Conservation (phyloP, 2,797 vertebrate genomes). For the Chaenodraco wilsoni region DNA sequence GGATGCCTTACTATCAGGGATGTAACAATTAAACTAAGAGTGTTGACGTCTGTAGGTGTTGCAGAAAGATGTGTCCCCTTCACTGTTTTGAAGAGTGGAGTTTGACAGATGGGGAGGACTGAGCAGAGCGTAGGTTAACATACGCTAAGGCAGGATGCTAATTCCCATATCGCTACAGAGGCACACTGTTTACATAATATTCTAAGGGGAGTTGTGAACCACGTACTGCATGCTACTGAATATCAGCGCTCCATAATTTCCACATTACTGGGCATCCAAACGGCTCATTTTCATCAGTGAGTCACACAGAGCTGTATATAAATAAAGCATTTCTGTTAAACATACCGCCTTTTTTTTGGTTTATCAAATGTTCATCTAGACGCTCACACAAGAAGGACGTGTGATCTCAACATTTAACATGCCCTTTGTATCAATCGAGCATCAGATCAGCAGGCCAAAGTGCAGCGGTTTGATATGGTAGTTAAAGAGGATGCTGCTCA, state of each 20-base stretch:
- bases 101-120: conserved; percentile 58
- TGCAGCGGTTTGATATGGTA: neutral
- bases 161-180: conserved; percentile 56
- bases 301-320: conserved; percentile 32
- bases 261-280: conserved; percentile 34
- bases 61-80: conserved; percentile 24
- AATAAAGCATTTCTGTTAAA: conserved; percentile 58
- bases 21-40: neutral
- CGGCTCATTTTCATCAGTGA: conserved; percentile 45
- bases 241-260: conserved; percentile 45
- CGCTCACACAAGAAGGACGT: neutral
- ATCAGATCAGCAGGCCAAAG: neutral
- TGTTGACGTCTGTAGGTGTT: conserved; percentile 11
- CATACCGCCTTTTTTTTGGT: conserved; percentile 9
- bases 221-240: conserved; percentile 35
- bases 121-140: conserved; percentile 52
- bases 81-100: conserved; percentile 21
- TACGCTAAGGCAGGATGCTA: conserved; percentile 54
- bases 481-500: neutral
- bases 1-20: neutral
- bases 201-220: conserved; percentile 42
- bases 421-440: neutral
- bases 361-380: conserved; percentile 15
- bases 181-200: conserved; percentile 62
- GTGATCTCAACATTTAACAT: conserved; percentile 33